Evolutionary conservation across 2,888 invertebrate species (phyloP).

Genomic region (Brachylomia viminalis): DNA sequence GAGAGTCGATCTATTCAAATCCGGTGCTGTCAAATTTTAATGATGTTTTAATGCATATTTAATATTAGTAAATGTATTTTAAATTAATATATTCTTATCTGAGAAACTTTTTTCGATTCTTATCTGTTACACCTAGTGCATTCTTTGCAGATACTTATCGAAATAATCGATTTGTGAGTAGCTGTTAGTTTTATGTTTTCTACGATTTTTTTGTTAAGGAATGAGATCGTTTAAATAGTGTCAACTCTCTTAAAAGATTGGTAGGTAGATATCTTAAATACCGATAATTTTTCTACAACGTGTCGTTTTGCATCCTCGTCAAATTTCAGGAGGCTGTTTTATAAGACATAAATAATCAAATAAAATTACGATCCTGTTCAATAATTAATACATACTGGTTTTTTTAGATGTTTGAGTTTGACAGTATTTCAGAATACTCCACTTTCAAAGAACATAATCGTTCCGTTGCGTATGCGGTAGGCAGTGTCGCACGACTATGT

Average conservation of each 20-base stretch:
- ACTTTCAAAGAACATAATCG: too few species aligned
- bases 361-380: too few species aligned
- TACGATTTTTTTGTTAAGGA: background rate
- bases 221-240: background rate
- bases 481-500: too few species aligned
- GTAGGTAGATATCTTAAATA: background rate
- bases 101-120: too few species aligned
- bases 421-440: too few species aligned
- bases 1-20: conserved; percentile 37
- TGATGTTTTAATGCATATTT: conserved; percentile 21
- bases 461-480: too few species aligned
- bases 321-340: too few species aligned
- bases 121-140: background rate
- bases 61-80: conserved; percentile 16
- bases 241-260: background rate
- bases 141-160: background rate
- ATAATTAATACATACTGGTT: too few species aligned
- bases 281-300: background rate
- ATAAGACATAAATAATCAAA: too few species aligned
- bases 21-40: conserved; percentile 16
- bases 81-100: conserved; percentile 17
- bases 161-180: background rate
- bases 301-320: too few species aligned
- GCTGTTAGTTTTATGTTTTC: background rate
- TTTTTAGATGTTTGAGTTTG: too few species aligned